phyloP scores from a whole-genome alignment of 2,888 invertebrate species.

The Nomada ruficornis region DNA sequence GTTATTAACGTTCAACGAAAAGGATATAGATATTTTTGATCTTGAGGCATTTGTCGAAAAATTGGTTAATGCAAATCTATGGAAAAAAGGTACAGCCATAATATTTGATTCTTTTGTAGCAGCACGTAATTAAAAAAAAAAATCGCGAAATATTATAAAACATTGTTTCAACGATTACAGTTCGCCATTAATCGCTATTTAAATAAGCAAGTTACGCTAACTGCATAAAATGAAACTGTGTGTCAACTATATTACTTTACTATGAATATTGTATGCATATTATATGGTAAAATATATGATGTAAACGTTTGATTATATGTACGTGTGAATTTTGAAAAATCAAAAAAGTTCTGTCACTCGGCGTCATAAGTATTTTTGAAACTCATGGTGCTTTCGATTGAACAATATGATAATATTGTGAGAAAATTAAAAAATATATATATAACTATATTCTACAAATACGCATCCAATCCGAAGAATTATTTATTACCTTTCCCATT shows the following conservation, averaged over 20 bases:
- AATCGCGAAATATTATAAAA: not conserved
- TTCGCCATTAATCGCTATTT: not conserved
- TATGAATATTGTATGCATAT: conserved; percentile 37
- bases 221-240: conserved; percentile 5
- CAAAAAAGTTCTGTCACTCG: conserved; percentile 29
- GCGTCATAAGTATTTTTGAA: conserved; percentile 48
- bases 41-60: conserved; percentile 9
- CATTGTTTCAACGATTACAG: conserved; percentile 3
- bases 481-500: not conserved
- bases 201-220: conserved; percentile 16
- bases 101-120: not conserved
- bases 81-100: not conserved
- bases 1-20: not conserved
- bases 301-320: conserved; percentile 46
- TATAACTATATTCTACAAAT: conserved; percentile 52
- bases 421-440: conserved; percentile 28
- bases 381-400: conserved; percentile 52
- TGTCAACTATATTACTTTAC: conserved; percentile 35
- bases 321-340: conserved; percentile 41
- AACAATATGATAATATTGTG: conserved; percentile 48
- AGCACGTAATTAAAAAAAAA: not conserved
- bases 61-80: not conserved
- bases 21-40: conserved; percentile 18
- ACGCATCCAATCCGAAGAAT: conserved; percentile 1
- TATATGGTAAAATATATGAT: conserved; percentile 39